phyloP scores from a whole-genome alignment of 2,797 vertebrate species.

The Limnodromus scolopaceus region DNA sequence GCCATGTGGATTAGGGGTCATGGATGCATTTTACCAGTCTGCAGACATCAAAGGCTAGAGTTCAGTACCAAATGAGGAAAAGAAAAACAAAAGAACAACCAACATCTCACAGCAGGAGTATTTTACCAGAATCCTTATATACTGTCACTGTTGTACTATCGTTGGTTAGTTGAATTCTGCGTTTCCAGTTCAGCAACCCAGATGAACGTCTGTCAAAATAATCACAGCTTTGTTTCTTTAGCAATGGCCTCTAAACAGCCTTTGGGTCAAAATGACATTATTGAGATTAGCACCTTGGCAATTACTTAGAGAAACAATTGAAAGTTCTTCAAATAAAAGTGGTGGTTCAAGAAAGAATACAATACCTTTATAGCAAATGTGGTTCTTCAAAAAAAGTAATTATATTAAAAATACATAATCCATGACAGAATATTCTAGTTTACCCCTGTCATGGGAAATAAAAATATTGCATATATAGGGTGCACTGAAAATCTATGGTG shows the following conservation, averaged over 20 bases:
- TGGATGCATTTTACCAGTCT: not conserved
- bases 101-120: not conserved
- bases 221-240: slow-evolving; percentile 7
- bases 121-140: not conserved
- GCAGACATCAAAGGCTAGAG: not conserved
- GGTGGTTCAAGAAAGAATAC: not conserved
- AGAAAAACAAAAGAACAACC: not conserved
- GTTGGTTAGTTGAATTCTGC: not conserved
- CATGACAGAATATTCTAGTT: not conserved
- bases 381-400: not conserved
- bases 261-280: not conserved
- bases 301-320: not conserved
- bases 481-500: not conserved
- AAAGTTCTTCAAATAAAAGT: not conserved
- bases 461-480: not conserved
- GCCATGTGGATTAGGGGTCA: not conserved
- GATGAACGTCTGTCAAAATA: slow-evolving; percentile 20
- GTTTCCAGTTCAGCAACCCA: not conserved
- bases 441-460: not conserved
- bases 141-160: not conserved
- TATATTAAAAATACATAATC: not conserved
- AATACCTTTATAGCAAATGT: not conserved
- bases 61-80: not conserved
- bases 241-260: not conserved
- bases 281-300: not conserved